A percentile compares a stretch with the other conserved stretches of the same genome.
Conservation (phyloP, 2,888 invertebrate species). For the Pterostichus madidus region DNA sequence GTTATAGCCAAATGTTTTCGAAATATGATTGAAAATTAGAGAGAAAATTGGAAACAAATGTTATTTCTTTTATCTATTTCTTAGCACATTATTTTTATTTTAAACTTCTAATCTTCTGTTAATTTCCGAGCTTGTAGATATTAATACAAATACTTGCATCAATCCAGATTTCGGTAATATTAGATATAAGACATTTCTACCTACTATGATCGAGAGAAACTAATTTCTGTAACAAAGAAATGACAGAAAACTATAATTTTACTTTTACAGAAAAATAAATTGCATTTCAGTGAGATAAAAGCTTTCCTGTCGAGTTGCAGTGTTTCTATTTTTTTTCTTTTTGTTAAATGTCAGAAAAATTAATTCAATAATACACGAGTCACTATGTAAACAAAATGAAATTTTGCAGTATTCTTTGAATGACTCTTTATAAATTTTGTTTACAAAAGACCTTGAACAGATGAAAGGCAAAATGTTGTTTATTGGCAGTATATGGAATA, state of each 20-base stretch:
- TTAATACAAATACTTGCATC: too few species aligned
- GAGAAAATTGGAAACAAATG: too few species aligned
- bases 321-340: slow-evolving; percentile 12
- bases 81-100: too few species aligned
- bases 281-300: slow-evolving; percentile 14
- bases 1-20: too few species aligned
- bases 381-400: slow-evolving; percentile 27
- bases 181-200: too few species aligned
- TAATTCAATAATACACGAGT: slow-evolving; percentile 25
- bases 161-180: too few species aligned
- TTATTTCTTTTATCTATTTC: too few species aligned
- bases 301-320: slow-evolving; percentile 16
- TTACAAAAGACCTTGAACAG: too few species aligned
- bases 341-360: slow-evolving; percentile 18
- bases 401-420: slow-evolving; percentile 8
- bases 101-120: too few species aligned
- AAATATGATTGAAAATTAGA: too few species aligned
- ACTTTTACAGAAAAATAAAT: slow-evolving; percentile 18
- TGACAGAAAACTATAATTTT: slow-evolving; percentile 22
- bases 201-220: background rate
- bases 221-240: slow-evolving; percentile 2
- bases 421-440: background rate
- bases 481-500: background rate
- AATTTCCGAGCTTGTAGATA: too few species aligned
- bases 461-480: too few species aligned